These are phyloP conservation scores for Scotopteryx bipunctaria DNA, from an alignment of 2,888 invertebrate genomes.

Conservation along the genomic window DNA sequence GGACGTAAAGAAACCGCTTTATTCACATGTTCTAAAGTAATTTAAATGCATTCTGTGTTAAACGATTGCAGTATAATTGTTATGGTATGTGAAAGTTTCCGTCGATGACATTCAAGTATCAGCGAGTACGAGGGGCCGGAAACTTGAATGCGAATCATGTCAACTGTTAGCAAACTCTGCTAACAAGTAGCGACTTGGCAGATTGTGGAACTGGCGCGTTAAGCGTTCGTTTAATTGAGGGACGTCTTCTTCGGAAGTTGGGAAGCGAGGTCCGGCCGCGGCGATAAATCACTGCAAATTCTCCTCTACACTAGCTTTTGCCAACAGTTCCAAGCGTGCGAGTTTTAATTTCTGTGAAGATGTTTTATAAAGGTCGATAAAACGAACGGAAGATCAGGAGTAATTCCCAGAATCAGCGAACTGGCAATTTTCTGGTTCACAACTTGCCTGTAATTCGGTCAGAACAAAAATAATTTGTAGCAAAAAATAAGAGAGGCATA, in stretches of 20 bases:
- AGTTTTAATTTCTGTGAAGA: slow-evolving; percentile 30
- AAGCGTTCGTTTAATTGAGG: slow-evolving; percentile 53
- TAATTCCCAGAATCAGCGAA: too few species aligned
- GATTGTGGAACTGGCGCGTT: slow-evolving; percentile 50
- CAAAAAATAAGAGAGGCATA: slow-evolving; percentile 47
- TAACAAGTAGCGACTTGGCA: slow-evolving; percentile 57
- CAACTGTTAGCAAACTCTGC: slow-evolving; percentile 61
- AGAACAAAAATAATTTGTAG: slow-evolving; percentile 54
- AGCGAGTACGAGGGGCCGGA: slow-evolving; percentile 53
- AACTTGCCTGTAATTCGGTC: slow-evolving; percentile 50
- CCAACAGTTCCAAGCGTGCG: background rate
- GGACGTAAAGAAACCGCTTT: slow-evolving; percentile 27
- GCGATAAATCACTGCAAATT: slow-evolving; percentile 42
- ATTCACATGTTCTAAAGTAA: slow-evolving; percentile 30
- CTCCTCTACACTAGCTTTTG: slow-evolving; percentile 2
- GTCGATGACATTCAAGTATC: slow-evolving; percentile 52
- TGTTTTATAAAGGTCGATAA: too few species aligned
- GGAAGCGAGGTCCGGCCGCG: slow-evolving; percentile 36
- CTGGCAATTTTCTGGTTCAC: slow-evolving; percentile 39
- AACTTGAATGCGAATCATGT: slow-evolving; percentile 56
- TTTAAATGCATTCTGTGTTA: slow-evolving; percentile 44
- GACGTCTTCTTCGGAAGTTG: slow-evolving; percentile 44
- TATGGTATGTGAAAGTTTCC: slow-evolving; percentile 53
- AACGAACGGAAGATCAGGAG: too few species aligned
- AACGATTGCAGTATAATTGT: slow-evolving; percentile 40